Evolutionary conservation across 2,888 invertebrate genomes (phyloP).

Genomic region (Tholera decimalis): DNA sequence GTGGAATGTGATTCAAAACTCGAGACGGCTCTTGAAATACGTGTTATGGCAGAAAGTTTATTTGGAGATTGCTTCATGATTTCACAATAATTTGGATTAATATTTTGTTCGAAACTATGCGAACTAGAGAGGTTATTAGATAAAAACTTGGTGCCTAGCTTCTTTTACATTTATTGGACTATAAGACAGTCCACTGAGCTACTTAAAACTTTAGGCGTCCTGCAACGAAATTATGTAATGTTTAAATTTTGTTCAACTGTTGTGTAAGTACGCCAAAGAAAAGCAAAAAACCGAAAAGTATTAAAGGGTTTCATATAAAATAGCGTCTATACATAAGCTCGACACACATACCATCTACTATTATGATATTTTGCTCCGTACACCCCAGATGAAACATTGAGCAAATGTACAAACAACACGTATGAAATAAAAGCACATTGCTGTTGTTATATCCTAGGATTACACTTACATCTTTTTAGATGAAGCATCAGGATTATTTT

Average conservation of each 20-base stretch:
- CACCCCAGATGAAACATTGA: slow-evolving; percentile 36
- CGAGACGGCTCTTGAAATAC: slow-evolving; percentile 16
- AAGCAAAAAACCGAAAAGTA: slow-evolving; percentile 1
- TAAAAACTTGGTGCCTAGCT: not conserved
- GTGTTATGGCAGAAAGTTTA: slow-evolving; percentile 24
- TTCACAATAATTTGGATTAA: slow-evolving; percentile 18
- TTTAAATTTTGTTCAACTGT: not conserved
- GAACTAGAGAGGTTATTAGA: not conserved
- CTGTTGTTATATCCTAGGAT: slow-evolving; percentile 32
- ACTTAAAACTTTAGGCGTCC: not conserved
- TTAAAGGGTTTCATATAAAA: slow-evolving; percentile 18
- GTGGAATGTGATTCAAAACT: slow-evolving; percentile 43
- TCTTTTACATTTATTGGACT: not conserved
- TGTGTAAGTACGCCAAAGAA: not conserved
- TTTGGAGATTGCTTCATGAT: slow-evolving; percentile 18
- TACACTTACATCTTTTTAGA: slow-evolving; percentile 54
- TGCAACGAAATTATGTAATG: not conserved
- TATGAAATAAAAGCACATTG: slow-evolving; percentile 48
- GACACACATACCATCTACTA: slow-evolving; percentile 29
- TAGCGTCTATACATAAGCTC: slow-evolving; percentile 27
- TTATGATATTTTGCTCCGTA: slow-evolving; percentile 26
- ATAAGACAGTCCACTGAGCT: not conserved
- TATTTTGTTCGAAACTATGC: not conserved
- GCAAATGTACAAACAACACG: slow-evolving; percentile 37
- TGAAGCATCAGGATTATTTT: slow-evolving; percentile 25